Percentiles rank a stretch among this genome's conserved stretches.
These are phyloP conservation scores for Hesperophylax magnus DNA, from an alignment of 1,140 invertebrate genomes.

Conservation along the genomic window DNA sequence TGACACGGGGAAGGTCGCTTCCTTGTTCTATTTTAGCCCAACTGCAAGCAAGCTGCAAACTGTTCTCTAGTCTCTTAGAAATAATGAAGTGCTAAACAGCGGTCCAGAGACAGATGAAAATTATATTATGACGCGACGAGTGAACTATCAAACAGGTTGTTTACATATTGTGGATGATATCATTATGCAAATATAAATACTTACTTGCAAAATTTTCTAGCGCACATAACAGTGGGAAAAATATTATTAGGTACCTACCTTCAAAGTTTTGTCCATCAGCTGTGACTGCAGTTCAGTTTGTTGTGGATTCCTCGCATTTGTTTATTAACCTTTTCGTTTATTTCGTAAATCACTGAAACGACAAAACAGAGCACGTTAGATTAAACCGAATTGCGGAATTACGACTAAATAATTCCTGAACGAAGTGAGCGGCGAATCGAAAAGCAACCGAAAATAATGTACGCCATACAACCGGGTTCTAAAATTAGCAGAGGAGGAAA, in stretches of 20 bases:
- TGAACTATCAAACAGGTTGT: constrained; percentile 19
- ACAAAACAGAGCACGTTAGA: constrained; percentile 29
- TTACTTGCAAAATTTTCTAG: background rate
- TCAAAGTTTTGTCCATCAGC: constrained; percentile 6
- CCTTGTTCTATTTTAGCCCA: no score
- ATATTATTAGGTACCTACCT: background rate
- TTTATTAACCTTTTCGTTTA: constrained; percentile 30
- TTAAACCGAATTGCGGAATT: constrained; percentile 3
- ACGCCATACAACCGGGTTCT: constrained; percentile 44
- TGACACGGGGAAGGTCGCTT: no score
- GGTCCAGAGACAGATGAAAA: no score
- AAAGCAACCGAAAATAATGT: constrained; percentile 52
- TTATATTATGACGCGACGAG: no score
- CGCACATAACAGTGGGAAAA: background rate
- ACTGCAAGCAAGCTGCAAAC: no score
- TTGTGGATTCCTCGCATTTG: constrained; percentile 9
- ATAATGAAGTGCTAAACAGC: no score
- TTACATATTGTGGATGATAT: constrained; percentile 20
- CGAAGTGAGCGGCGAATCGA: constrained; percentile 7
- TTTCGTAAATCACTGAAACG: constrained; percentile 47
- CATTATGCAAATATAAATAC: constrained; percentile 19
- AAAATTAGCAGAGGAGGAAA: constrained; percentile 55
- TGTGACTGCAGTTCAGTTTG: background rate
- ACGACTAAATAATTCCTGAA: background rate
- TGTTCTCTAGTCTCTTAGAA: no score